A percentile compares a stretch with the other conserved stretches of the same genome.
phyloP scores from a whole-genome alignment of 2,797 vertebrate species.

The Calcarius lapponicus region DNA sequence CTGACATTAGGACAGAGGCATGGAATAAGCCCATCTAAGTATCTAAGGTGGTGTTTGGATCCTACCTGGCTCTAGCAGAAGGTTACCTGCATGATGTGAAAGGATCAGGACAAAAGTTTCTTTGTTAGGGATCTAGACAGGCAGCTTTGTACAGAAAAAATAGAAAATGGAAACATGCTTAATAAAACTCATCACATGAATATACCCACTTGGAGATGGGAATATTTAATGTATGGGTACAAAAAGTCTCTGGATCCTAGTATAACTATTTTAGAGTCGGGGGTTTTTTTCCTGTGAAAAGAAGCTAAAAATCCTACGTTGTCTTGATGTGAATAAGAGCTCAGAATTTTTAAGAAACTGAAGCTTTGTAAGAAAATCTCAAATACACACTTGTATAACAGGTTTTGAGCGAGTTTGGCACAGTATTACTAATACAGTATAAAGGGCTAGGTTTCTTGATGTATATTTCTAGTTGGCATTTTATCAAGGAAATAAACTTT shows the following conservation, averaged over 20 bases:
- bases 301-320: background rate
- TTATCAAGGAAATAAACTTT: conserved; percentile 66
- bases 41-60: background rate
- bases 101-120: background rate
- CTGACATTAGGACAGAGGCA: background rate
- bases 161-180: background rate
- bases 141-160: background rate
- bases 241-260: background rate
- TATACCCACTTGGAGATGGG: background rate
- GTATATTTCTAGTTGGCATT: conserved; percentile 62
- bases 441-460: conserved; percentile 48
- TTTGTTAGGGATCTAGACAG: background rate
- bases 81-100: background rate
- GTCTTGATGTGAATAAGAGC: background rate
- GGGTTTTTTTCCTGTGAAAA: background rate
- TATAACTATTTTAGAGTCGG: background rate
- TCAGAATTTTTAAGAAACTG: conserved; percentile 40
- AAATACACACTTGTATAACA: conserved; percentile 57
- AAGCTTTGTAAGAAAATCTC: conserved; percentile 58
- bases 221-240: background rate
- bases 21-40: background rate
- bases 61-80: background rate
- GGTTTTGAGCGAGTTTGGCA: conserved; percentile 48
- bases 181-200: background rate
- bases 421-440: conserved; percentile 13